A percentile compares a stretch with the other conserved stretches of the same genome.
Evolutionary conservation across 2,113 vertebrate species (phyloP).

Genomic region (Phrynosoma platyrhinos): DNA sequence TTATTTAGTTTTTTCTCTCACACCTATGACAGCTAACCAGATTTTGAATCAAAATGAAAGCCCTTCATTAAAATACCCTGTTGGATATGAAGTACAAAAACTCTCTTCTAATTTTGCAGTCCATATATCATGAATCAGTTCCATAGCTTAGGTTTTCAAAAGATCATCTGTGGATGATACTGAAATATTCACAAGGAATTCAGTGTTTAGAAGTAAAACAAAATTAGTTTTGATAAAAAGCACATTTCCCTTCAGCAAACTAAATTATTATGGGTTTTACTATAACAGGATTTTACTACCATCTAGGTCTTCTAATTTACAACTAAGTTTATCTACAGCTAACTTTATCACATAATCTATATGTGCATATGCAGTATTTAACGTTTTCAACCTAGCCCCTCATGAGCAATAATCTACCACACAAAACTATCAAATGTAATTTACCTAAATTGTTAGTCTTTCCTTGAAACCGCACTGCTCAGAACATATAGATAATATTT

Average conservation of each 20-base stretch:
- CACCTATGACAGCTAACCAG: slow-evolving; percentile 1
- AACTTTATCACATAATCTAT: slow-evolving; percentile 45
- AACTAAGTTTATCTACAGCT: slow-evolving; percentile 34
- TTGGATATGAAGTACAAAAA: slow-evolving; percentile 45
- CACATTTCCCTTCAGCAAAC: slow-evolving; percentile 8
- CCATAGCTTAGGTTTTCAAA: slow-evolving; percentile 38
- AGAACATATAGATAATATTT: slow-evolving; percentile 14
- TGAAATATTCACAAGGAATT: slow-evolving; percentile 32
- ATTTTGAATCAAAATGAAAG: slow-evolving; percentile 38
- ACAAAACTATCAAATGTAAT: slow-evolving; percentile 38
- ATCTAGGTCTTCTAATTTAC: slow-evolving; percentile 42
- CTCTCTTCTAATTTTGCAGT: slow-evolving; percentile 24
- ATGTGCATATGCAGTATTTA: slow-evolving; percentile 28
- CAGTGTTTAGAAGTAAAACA: slow-evolving; percentile 25
- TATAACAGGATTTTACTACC: slow-evolving; percentile 23
- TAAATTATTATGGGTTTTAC: slow-evolving; percentile 29
- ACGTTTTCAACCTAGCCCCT: slow-evolving; percentile 42
- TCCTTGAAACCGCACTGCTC: slow-evolving; percentile 36
- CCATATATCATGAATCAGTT: slow-evolving; percentile 29
- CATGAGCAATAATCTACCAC: slow-evolving; percentile 24
- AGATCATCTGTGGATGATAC: slow-evolving; percentile 40
- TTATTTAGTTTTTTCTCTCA: slow-evolving; percentile 51
- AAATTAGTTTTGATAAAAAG: slow-evolving; percentile 1
- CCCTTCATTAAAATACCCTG: slow-evolving; percentile 40
- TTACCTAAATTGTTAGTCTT: slow-evolving; percentile 44